Conservation (phyloP, 1,140 invertebrate species). For the Drosophila lacertosa region DNA sequence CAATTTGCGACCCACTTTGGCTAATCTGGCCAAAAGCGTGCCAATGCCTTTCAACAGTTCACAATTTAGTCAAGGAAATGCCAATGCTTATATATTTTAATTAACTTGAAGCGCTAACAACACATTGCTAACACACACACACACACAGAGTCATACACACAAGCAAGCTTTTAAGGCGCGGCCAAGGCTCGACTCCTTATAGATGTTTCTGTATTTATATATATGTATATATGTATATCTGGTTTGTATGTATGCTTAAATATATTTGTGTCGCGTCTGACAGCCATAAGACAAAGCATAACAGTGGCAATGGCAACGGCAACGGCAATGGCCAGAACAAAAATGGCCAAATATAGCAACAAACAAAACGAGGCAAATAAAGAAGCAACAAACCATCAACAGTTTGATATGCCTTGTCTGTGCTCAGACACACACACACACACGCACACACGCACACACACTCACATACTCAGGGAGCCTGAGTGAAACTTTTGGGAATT, state of each 20-base stretch:
- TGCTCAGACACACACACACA: constrained; percentile 35
- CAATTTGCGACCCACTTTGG: constrained; percentile 37
- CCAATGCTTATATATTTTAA: constrained; percentile 51
- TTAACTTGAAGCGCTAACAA: constrained; percentile 20
- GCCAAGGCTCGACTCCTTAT: constrained; percentile 42
- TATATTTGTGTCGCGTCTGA: constrained; percentile 49
- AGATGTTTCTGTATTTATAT: not conserved
- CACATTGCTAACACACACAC: constrained; percentile 6
- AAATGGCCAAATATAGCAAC: constrained; percentile 73
- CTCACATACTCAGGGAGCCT: not conserved
- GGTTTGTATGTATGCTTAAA: not conserved
- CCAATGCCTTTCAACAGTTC: constrained; percentile 47
- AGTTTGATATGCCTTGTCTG: constrained; percentile 77
- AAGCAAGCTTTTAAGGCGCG: constrained; percentile 50
- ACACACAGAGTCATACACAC: not conserved
- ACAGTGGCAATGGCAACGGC: constrained; percentile 55
- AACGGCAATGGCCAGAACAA: constrained; percentile 23
- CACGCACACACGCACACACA: constrained; percentile 5
- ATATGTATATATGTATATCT: not conserved
- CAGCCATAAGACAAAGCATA: constrained; percentile 64
- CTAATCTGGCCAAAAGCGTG: constrained; percentile 33
- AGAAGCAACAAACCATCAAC: constrained; percentile 81
- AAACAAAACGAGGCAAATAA: constrained; percentile 67
- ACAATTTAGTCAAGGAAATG: constrained; percentile 25
- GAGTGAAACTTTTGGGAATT: constrained; percentile 72